Conservation (phyloP, 2,797 vertebrate genomes). For the Characodon lateralis region DNA sequence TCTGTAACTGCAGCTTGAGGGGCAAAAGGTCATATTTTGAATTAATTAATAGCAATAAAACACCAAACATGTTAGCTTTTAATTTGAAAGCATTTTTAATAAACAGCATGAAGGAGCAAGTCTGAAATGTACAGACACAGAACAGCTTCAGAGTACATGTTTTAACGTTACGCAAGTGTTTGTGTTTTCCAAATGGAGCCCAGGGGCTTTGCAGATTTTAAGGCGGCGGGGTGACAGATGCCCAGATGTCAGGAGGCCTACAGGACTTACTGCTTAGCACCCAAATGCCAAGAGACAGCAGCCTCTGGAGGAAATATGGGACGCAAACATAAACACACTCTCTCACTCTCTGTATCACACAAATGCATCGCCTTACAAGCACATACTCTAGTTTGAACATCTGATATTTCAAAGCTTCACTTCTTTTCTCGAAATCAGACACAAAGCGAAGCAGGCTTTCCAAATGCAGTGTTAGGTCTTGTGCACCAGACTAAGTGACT, state of each 20-base stretch:
- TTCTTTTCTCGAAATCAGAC: conserved; percentile 13
- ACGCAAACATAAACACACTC: conserved; percentile 17
- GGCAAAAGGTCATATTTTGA: background rate
- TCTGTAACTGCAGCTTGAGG: conserved; percentile 1
- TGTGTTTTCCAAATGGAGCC: conserved; percentile 45
- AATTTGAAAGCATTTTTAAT: background rate
- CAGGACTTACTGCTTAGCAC: conserved; percentile 53
- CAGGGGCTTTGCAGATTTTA: conserved; percentile 52
- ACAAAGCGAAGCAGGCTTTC: conserved; percentile 17
- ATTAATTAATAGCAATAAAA: background rate
- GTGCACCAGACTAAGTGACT: conserved; percentile 18
- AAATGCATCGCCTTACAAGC: background rate
- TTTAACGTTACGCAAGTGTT: conserved; percentile 40
- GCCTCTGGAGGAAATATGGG: conserved; percentile 30
- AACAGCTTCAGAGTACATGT: conserved; percentile 1
- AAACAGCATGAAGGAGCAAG: background rate
- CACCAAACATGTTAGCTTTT: conserved; percentile 11
- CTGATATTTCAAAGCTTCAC: conserved; percentile 16
- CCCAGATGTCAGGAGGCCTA: conserved; percentile 53
- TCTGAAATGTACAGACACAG: background rate
- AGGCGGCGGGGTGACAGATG: conserved; percentile 39
- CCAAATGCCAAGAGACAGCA: conserved; percentile 49
- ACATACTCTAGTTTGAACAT: conserved; percentile 12
- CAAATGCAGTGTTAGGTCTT: conserved; percentile 24
- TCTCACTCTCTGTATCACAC: background rate